Conservation (phyloP, 2,888 invertebrate genomes). For the Mesorhabditis sp. region DNA sequence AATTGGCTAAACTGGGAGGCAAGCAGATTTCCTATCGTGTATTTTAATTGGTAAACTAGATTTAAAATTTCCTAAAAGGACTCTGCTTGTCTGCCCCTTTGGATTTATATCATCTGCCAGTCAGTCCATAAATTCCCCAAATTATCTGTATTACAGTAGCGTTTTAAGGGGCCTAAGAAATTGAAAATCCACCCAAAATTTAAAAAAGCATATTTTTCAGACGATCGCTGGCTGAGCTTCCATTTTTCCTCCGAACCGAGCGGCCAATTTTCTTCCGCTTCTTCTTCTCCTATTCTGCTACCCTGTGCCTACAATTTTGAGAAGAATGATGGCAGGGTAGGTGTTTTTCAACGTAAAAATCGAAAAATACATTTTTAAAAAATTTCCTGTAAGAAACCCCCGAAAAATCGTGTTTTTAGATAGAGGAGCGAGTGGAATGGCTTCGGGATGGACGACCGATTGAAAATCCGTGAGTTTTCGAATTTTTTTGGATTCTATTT, state of each 20-base stretch:
- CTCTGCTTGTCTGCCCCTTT: no score
- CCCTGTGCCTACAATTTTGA: neutral
- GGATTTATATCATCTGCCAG: no score
- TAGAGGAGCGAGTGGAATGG: constrained; percentile 7
- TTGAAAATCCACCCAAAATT: neutral
- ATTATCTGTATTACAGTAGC: no score
- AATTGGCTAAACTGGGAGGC: no score
- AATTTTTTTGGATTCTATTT: neutral
- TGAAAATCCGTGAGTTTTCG: constrained; percentile 7
- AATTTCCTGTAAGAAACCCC: no score
- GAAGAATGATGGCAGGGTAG: neutral
- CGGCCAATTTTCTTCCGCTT: neutral
- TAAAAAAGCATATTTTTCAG: neutral
- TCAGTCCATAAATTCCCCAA: no score
- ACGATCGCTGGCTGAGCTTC: constrained; percentile 19
- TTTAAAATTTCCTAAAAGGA: no score
- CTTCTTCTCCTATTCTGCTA: neutral
- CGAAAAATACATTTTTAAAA: no score
- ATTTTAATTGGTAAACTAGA: no score
- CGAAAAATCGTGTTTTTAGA: neutral
- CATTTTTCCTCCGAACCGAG: constrained; percentile 11
- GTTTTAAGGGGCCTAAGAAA: neutral
- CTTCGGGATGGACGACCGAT: constrained; percentile 10
- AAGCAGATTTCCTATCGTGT: no score
- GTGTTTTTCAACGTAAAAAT: no score